Base-by-base conservation (phyloP, 2,888 invertebrate genomes). In the Hermodice carunculata region DNA sequence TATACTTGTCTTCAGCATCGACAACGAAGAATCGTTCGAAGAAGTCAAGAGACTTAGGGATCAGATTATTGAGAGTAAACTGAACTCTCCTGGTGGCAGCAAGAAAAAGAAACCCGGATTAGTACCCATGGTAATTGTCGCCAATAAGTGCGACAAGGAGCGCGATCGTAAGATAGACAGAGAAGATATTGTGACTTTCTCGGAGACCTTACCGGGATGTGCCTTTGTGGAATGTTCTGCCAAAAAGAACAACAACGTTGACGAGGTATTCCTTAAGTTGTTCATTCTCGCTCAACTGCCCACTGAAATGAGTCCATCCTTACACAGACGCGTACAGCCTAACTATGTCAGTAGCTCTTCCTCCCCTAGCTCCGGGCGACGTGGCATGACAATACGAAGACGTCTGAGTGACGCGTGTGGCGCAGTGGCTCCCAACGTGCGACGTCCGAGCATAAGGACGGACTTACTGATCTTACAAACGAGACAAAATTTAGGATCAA, bases 401-500 rank as follows among this genome's bases (percentile, higher is more conserved):
- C 89, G 93, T 57, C 87, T 94, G 74, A 94, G 94, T 72, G 94
- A 94, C 81, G 94, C 94, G 1, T 94, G 94, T 80, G 94, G 94
- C 3, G 93, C 94, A 5, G 93, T 94, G 24, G 93, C 94, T n/a
- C 93, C 94, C 1, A 94, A 94, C 81, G 94, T 93, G 0, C 88
- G 94, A 57, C 88, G 95, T 49, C 95, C 95, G 34, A 94, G 94
- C 85, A 93, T 95, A 73, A 89, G 94, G 69, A 95, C 94, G 5
- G 95, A 95, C 85, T 89, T 94, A 75, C 92, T 94, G 91, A 92
- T 94, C 78, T 93, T 94, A 91, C 91, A 93, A 85, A 92, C 92
- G 43, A 58, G 32, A 26, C 62, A 62, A 59, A 51, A 53, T 37
- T 22, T 44, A 5, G 22, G 17, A 17, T 49, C 43, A 28, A 43